A percentile compares a stretch with the other conserved stretches of the same genome.
These are phyloP conservation scores for Brenthis daphne DNA, from an alignment of 2,888 invertebrate genomes.

Conservation along the genomic window DNA sequence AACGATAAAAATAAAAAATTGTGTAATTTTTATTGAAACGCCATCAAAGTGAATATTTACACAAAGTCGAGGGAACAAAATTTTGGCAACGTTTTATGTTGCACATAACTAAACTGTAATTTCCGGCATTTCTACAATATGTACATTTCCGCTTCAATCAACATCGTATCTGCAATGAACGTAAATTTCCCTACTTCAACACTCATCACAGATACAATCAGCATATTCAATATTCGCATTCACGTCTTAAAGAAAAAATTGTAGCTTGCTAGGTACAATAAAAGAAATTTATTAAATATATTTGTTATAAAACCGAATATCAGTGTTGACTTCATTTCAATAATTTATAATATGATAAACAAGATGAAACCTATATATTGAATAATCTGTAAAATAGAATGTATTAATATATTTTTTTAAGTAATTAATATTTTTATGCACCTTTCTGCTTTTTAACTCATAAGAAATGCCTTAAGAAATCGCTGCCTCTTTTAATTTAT, in stretches of 20 bases:
- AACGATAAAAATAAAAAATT: too few relatives aligned
- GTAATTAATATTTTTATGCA: too few relatives aligned
- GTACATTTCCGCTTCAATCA: constrained; percentile 39
- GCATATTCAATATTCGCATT: constrained; percentile 28
- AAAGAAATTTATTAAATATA: constrained; percentile 10
- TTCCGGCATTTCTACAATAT: constrained; percentile 33
- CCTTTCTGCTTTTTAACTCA: too few relatives aligned
- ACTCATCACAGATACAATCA: constrained; percentile 26
- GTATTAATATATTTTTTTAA: not conserved
- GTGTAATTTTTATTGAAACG: not conserved
- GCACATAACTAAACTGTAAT: constrained; percentile 30
- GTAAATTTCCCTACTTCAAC: constrained; percentile 14
- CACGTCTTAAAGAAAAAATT: constrained; percentile 21
- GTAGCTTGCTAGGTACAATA: not conserved
- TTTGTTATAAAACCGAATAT: constrained; percentile 2
- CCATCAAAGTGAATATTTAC: not conserved
- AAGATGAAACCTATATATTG: not conserved
- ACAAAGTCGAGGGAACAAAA: not conserved
- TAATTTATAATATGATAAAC: not conserved
- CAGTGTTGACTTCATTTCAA: constrained; percentile 1
- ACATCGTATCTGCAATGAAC: constrained; percentile 28
- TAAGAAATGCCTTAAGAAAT: too few relatives aligned
- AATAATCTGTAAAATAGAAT: not conserved
- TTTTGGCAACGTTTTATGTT: constrained; percentile 12
- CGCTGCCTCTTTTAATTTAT: too few relatives aligned